These are phyloP conservation scores for Drosophila athabasca DNA, from an alignment of 1,140 invertebrate genomes.

Conservation along the genomic window DNA sequence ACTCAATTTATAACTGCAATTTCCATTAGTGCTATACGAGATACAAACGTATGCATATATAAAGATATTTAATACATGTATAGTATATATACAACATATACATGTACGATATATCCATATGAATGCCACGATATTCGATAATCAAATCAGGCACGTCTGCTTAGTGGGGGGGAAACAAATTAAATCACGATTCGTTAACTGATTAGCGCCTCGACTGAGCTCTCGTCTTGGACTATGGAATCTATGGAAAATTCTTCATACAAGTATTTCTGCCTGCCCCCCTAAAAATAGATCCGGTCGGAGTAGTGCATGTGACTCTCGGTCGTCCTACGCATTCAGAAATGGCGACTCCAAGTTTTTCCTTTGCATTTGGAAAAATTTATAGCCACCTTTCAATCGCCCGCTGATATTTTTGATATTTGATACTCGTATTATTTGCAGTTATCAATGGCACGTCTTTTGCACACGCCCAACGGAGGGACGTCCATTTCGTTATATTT, in stretches of 20 bases:
- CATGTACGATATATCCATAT: conserved; percentile 1
- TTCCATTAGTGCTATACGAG: conserved; percentile 30
- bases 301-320: conserved; percentile 32
- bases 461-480: conserved; percentile 37
- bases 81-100: conserved; percentile 10
- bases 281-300: conserved; percentile 20
- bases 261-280: neutral
- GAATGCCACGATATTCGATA: conserved; percentile 25
- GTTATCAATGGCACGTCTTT: conserved; percentile 38
- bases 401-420: conserved; percentile 9
- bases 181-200: conserved; percentile 38
- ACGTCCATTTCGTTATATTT: conserved; percentile 15
- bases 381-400: conserved; percentile 24
- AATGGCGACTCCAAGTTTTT: neutral
- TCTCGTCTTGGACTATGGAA: neutral
- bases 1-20: conserved; percentile 55
- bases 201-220: conserved; percentile 15
- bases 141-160: conserved; percentile 53
- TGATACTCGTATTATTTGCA: conserved; percentile 12
- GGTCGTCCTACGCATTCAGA: neutral
- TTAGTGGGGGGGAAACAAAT: conserved; percentile 15
- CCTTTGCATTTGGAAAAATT: conserved; percentile 39
- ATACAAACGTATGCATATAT: conserved; percentile 17
- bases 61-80: neutral
- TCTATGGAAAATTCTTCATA: neutral